Percentiles rank a stretch among this genome's conserved stretches.
phyloP scores from a whole-genome alignment of 2,888 invertebrate genomes.

The Eurytoma adleriae region DNA sequence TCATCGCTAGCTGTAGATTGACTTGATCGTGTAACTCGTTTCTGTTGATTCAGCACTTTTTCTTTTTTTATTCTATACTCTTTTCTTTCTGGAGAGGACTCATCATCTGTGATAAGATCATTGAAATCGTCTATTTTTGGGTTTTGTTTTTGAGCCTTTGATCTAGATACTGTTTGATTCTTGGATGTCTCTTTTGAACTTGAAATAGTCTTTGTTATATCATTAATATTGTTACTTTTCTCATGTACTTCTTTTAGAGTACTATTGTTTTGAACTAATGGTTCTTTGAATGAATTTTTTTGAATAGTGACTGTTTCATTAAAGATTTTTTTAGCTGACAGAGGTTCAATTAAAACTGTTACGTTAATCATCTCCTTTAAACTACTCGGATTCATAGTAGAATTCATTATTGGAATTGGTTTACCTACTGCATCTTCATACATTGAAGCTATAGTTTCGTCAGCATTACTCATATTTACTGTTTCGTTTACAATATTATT shows the following conservation, averaged over 20 bases:
- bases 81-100: constrained; percentile 68
- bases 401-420: constrained; percentile 69
- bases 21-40: constrained; percentile 50
- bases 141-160: constrained; percentile 15
- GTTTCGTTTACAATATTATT: constrained; percentile 58
- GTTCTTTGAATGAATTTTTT: constrained; percentile 48
- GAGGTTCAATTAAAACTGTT: constrained; percentile 67
- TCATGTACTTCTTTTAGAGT: constrained; percentile 34
- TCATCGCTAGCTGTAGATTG: constrained; percentile 59
- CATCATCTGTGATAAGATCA: constrained; percentile 71
- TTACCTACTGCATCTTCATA: constrained; percentile 73
- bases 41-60: constrained; percentile 47
- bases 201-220: background rate
- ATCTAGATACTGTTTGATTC: background rate
- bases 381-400: constrained; percentile 70
- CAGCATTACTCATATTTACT: constrained; percentile 54
- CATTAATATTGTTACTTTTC: constrained; percentile 4
- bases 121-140: constrained; percentile 60
- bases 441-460: constrained; percentile 68
- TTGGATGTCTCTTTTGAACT: constrained; percentile 1
- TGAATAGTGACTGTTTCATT: constrained; percentile 68
- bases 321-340: constrained; percentile 55
- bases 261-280: constrained; percentile 40
- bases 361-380: constrained; percentile 67
- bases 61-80: constrained; percentile 52